These are phyloP conservation scores for Trichomalopsis sarcophagae DNA, from an alignment of 1,140 invertebrate genomes.

Conservation along the genomic window DNA sequence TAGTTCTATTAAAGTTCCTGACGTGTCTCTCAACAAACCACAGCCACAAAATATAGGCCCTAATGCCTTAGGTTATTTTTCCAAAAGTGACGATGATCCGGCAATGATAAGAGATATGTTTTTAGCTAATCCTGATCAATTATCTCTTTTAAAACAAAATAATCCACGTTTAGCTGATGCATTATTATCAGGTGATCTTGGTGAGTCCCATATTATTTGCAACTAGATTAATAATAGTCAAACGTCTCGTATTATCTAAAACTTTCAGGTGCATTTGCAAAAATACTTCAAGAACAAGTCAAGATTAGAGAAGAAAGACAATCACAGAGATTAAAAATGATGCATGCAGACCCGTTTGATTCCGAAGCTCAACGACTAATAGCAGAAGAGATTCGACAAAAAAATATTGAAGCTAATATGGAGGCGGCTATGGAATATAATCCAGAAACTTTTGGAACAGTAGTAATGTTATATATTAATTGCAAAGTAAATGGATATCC, in stretches of 20 bases:
- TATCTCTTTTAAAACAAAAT: slow-evolving; percentile 93
- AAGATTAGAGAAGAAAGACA: slow-evolving; percentile 85
- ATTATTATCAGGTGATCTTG: slow-evolving; percentile 86
- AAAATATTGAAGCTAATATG: slow-evolving; percentile 99
- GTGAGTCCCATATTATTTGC: slow-evolving; percentile 68
- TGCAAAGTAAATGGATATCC: slow-evolving; percentile 96
- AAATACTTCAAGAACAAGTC: slow-evolving; percentile 88
- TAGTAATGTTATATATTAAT: slow-evolving; percentile 98
- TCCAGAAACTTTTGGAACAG: slow-evolving; percentile 97
- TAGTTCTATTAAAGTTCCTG: slow-evolving; percentile 88
- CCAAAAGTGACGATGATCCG: slow-evolving; percentile 87
- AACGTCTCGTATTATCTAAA: not conserved
- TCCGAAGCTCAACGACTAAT: slow-evolving; percentile 95
- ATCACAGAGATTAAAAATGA: slow-evolving; percentile 88
- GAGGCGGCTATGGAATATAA: slow-evolving; percentile 98
- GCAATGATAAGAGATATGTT: slow-evolving; percentile 92
- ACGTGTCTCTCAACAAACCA: slow-evolving; percentile 62
- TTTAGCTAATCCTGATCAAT: slow-evolving; percentile 92
- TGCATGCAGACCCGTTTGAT: slow-evolving; percentile 96
- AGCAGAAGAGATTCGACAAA: slow-evolving; percentile 95
- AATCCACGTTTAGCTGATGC: slow-evolving; percentile 95
- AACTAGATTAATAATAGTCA: not conserved
- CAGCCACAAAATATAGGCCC: slow-evolving; percentile 49
- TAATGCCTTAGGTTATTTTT: slow-evolving; percentile 64
- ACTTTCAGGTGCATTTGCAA: slow-evolving; percentile 81